A percentile compares a stretch with the other conserved stretches of the same genome.
Conservation (phyloP, 2,113 vertebrate genomes). For the Etheostoma cragini region DNA sequence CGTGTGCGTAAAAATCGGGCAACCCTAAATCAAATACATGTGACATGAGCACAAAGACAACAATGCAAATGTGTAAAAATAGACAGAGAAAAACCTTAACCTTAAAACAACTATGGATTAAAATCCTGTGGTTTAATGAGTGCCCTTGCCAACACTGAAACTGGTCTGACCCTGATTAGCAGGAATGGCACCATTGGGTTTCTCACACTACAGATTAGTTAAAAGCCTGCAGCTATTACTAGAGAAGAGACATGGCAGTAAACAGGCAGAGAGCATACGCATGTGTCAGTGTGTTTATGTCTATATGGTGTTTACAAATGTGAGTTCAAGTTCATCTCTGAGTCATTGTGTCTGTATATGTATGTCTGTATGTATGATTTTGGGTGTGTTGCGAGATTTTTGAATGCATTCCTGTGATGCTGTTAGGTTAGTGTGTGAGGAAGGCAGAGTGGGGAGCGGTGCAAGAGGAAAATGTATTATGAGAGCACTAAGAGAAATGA, state of each 20-base stretch:
- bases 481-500: not conserved
- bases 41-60: conserved; percentile 3
- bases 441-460: not conserved
- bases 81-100: conserved; percentile 53
- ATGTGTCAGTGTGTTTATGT: conserved; percentile 45
- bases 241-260: not conserved
- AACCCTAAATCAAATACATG: conserved; percentile 14
- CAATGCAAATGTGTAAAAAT: conserved; percentile 11
- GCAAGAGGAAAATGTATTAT: not conserved
- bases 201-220: conserved; percentile 54
- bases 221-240: conserved; percentile 36
- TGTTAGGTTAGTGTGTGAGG: not conserved
- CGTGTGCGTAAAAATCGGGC: conserved; percentile 21
- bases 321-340: conserved; percentile 1
- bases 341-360: conserved; percentile 37
- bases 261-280: not conserved
- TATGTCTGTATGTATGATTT: conserved; percentile 17
- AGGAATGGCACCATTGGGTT: conserved; percentile 64
- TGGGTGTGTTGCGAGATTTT: not conserved
- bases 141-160: conserved; percentile 44
- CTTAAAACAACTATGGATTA: conserved; percentile 42
- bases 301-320: conserved; percentile 20
- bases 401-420: conserved; percentile 8
- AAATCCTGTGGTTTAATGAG: conserved; percentile 48
- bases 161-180: conserved; percentile 64